Conservation (phyloP, 2,113 vertebrate genomes). For the Sprattus sprattus region DNA sequence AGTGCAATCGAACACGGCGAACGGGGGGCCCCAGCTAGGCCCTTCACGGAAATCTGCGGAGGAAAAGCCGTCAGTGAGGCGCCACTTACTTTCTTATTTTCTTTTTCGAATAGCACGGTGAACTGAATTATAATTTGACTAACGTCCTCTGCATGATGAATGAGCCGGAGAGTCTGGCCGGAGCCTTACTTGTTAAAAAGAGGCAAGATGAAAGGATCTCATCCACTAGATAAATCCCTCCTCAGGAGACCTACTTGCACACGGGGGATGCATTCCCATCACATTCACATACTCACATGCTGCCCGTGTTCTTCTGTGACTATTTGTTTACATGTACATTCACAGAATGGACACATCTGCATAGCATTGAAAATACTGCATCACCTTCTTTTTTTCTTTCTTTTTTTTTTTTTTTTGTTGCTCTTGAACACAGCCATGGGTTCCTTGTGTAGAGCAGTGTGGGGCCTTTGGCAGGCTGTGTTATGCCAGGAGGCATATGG, state of each 20-base stretch:
- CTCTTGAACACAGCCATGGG: neutral
- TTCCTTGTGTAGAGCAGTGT: neutral
- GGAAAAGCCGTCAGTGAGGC: neutral
- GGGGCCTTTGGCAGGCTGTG: neutral
- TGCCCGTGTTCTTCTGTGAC: too few species aligned
- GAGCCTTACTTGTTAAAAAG: neutral
- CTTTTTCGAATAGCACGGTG: neutral
- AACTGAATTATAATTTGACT: neutral
- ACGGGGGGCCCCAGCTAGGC: neutral
- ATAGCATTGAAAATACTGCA: neutral
- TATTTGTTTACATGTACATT: neutral
- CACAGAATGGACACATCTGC: neutral
- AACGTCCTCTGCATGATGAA: neutral
- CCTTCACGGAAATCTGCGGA: neutral
- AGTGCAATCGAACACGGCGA: neutral
- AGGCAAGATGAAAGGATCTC: neutral
- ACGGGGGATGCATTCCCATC: neutral
- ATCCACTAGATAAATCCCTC: neutral
- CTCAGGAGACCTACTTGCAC: neutral
- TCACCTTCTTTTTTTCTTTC: neutral
- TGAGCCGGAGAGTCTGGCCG: neutral
- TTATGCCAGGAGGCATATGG: neutral
- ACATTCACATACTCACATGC: neutral
- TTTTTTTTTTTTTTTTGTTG: neutral
- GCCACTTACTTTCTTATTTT: neutral